phyloP scores from a whole-genome alignment of 2,888 invertebrate genomes.

The Morinoia aosen region DNA sequence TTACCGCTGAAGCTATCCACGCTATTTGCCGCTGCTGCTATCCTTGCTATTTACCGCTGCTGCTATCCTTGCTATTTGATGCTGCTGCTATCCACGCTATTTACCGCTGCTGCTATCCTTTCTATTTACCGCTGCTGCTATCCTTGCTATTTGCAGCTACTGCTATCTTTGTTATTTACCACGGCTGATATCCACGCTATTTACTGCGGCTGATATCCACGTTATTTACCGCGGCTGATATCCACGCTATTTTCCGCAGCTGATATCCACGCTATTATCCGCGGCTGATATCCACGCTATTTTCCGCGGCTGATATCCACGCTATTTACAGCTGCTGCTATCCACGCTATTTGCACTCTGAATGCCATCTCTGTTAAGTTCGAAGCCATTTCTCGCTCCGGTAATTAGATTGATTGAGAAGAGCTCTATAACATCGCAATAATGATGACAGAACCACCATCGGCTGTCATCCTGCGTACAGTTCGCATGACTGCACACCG shows the following conservation, averaged over 20 bases:
- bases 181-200: no score
- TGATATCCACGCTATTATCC: no score
- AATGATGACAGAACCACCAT: conserved; percentile 14
- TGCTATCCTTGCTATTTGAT: no score
- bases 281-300: no score
- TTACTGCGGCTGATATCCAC: no score
- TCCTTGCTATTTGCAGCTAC: neutral
- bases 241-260: no score
- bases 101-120: no score
- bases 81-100: no score
- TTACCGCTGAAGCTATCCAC: neutral
- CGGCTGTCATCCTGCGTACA: neutral
- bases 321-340: neutral
- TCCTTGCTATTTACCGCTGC: no score
- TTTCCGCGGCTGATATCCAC: no score
- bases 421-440: neutral
- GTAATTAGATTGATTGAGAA: conserved; percentile 26
- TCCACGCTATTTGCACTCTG: neutral
- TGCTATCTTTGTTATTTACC: neutral
- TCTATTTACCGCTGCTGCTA: no score
- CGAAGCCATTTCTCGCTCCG: conserved; percentile 13
- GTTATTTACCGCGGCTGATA: no score
- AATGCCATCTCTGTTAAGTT: neutral
- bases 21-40: neutral
- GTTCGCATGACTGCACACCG: neutral